These are phyloP conservation scores for Lethrus apterus DNA, from an alignment of 1,140 invertebrate genomes.

Conservation along the genomic window DNA sequence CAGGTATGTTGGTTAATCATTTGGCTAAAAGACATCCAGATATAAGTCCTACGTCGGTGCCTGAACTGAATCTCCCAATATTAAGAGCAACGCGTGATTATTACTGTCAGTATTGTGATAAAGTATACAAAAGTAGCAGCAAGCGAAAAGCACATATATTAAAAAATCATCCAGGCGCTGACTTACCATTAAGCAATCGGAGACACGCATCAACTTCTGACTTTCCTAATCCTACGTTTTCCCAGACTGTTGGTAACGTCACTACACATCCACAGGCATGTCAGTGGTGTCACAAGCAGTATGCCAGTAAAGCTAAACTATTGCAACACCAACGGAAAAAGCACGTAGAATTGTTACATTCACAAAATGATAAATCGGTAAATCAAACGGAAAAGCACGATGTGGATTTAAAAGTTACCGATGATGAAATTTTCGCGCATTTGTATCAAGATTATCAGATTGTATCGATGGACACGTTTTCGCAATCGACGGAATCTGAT, in stretches of 20 bases:
- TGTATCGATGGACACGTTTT: constrained; percentile 24
- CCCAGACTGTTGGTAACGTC: constrained; percentile 64
- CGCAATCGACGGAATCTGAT: constrained; percentile 22
- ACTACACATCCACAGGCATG: constrained; percentile 68
- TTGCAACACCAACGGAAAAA: constrained; percentile 75
- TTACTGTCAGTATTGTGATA: constrained; percentile 81
- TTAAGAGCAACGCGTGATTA: constrained; percentile 72
- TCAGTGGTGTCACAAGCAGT: constrained; percentile 78
- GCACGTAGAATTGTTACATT: constrained; percentile 47
- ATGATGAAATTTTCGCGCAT: constrained; percentile 21
- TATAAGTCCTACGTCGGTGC: constrained; percentile 64
- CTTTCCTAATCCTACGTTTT: constrained; percentile 56
- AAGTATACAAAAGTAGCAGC: constrained; percentile 79
- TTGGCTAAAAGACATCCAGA: constrained; percentile 78
- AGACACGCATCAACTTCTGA: constrained; percentile 46
- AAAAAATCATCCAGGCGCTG: constrained; percentile 75
- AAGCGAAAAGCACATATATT: constrained; percentile 79
- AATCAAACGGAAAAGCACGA: constrained; percentile 2
- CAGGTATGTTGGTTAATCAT: constrained; percentile 82
- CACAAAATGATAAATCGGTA: neutral
- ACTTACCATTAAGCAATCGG: constrained; percentile 56
- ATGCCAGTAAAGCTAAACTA: constrained; percentile 74
- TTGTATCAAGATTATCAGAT: constrained; percentile 29
- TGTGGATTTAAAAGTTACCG: constrained; percentile 13
- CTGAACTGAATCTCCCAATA: constrained; percentile 77